phyloP scores from a whole-genome alignment of 2,113 vertebrate species.

The Ceyx melanurus region DNA sequence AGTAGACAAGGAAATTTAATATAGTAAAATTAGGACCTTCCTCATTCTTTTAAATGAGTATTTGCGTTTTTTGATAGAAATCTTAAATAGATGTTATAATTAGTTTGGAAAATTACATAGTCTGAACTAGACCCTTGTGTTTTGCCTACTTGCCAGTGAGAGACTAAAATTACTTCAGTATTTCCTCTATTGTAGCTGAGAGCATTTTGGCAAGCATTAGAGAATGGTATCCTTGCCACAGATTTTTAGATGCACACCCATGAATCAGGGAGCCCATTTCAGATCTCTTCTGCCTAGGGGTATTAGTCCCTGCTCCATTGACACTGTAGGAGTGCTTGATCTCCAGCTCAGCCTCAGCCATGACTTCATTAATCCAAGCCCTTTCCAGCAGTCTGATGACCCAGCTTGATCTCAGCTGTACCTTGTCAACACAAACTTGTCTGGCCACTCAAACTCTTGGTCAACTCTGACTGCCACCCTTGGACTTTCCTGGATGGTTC shows the following conservation, averaged over 20 bases:
- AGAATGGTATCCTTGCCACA: not conserved
- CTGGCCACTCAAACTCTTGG: not conserved
- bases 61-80: not conserved
- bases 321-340: not conserved
- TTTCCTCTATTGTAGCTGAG: not conserved
- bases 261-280: not conserved
- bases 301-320: not conserved
- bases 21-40: not conserved
- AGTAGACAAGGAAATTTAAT: not conserved
- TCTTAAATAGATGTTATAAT: not conserved
- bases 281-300: not conserved
- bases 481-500: not conserved
- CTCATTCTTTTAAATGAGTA: not conserved
- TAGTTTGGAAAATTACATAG: not conserved
- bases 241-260: not conserved
- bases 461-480: not conserved
- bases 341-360: not conserved
- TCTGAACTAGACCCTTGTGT: not conserved
- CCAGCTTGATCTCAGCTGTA: not conserved
- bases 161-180: not conserved
- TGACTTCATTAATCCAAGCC: not conserved
- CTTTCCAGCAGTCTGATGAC: not conserved
- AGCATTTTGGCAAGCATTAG: not conserved
- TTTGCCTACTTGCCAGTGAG: not conserved
- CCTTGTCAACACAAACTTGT: not conserved